Conservation (phyloP, 2,797 vertebrate genomes). For the Threskiornis aethiopicus region DNA sequence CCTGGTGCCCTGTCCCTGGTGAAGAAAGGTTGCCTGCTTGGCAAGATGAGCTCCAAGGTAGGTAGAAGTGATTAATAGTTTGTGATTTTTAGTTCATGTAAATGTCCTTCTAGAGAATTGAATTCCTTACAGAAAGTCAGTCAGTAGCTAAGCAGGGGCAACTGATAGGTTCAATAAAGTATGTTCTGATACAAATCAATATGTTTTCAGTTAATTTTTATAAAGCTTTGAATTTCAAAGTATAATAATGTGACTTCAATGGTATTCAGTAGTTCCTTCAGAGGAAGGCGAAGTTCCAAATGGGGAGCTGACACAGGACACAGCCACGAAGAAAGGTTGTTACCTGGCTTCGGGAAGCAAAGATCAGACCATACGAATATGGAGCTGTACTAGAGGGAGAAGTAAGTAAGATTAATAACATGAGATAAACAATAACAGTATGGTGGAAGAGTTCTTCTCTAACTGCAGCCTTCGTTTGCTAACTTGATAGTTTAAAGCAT, state of each 20-base stretch:
- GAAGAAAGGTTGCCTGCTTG: constrained; percentile 74
- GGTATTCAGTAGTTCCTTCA: constrained; percentile 24
- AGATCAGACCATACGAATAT: constrained; percentile 93
- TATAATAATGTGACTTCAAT: neutral
- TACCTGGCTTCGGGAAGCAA: constrained; percentile 93
- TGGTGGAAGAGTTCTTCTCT: neutral
- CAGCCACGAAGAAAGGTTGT: constrained; percentile 72
- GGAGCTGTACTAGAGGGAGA: constrained; percentile 89
- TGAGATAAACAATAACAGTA: neutral
- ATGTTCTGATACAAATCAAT: neutral
- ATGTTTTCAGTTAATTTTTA: neutral
- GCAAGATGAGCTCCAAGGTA: constrained; percentile 82
- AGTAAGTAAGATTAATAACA: constrained; percentile 69
- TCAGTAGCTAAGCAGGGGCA: neutral
- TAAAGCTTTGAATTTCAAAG: neutral
- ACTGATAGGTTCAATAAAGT: neutral
- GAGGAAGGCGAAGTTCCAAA: constrained; percentile 63
- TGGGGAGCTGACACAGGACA: constrained; percentile 61
- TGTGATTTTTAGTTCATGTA: neutral
- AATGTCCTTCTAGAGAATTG: neutral
- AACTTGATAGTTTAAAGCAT: neutral
- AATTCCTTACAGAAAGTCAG: neutral
- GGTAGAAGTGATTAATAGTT: neutral
- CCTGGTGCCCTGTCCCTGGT: constrained; percentile 85
- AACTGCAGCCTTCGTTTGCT: neutral